These are phyloP conservation scores for Ciconia maguari DNA, from an alignment of 2,113 vertebrate species.

Conservation along the genomic window DNA sequence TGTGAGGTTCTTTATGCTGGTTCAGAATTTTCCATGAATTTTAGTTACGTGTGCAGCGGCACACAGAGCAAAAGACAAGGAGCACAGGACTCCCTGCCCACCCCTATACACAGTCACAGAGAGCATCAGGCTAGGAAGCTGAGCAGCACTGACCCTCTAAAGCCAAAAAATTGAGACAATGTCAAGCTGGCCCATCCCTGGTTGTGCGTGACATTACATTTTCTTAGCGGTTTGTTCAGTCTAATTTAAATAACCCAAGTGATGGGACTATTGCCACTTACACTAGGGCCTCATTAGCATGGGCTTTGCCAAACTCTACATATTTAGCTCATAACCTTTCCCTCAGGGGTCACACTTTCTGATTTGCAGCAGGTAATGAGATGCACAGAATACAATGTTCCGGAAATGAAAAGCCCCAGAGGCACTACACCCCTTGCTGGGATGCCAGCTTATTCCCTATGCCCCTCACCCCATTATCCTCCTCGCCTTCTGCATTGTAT, in stretches of 20 bases:
- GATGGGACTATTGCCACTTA: background rate
- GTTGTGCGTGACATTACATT: background rate
- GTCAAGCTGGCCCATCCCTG: background rate
- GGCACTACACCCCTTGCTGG: background rate
- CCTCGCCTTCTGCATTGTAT: background rate
- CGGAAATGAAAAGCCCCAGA: background rate
- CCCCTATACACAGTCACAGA: background rate
- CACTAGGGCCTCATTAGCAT: background rate
- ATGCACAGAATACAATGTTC: background rate
- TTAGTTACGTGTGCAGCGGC: fast-evolving
- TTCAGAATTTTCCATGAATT: background rate
- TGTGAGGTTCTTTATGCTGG: background rate
- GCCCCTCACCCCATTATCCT: background rate
- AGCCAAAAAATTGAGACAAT: background rate
- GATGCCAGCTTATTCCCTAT: background rate
- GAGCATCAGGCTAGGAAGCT: background rate
- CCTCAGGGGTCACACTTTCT: background rate
- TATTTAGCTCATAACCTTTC: slow-evolving; percentile 2
- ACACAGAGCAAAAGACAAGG: background rate
- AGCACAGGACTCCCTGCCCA: background rate
- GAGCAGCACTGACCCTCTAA: background rate
- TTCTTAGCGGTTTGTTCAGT: background rate
- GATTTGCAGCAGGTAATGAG: slow-evolving; percentile 8
- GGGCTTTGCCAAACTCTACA: background rate
- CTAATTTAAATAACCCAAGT: background rate